Evolutionary conservation across 2,888 invertebrate species (phyloP), one percentile per base, ranked within the genome.

Genomic region (Diaperis boleti): DNA sequence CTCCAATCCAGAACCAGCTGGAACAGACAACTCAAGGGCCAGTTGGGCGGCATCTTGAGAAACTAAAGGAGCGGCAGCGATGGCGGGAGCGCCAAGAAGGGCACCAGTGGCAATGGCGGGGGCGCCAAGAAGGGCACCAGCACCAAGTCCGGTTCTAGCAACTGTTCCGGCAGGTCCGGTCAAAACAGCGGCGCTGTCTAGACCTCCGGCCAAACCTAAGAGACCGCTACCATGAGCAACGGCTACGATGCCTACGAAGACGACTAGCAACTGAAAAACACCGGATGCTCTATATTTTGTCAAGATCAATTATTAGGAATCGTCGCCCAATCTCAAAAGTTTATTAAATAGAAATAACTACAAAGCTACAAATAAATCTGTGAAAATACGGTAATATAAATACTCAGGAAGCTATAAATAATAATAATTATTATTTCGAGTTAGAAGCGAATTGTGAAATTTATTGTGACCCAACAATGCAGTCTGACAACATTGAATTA

Each of bases 1-100:
- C 50, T 72, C 73, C 22, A 65, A 42, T 50, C 72, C 74, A 15
- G 69, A 67, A 47, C 71, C 69, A 55, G 66, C 62, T 18, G 68
- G 67, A 45, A 66, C 68, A 7, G 57, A 49, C 44, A 54, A 37
- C 41, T 49, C 50, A 11, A 60, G 60, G 1, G 18, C 52, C 22
- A 52, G 13, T 15, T 35, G 47, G 7, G 39, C 26, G 14, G 49
- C 49, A n/a, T n/a, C 17, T n/a, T 42, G 42, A 3, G 59, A 44
- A 39, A 22, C 35, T 22, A 57, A 45, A 13, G 57, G 45, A 22
- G 45, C 37, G 4, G 29, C 47, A 13, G 17, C 55, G 11, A 18
- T 18, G 17, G n/a, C 44, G 29, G 3, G 13, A 13, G 17, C 41
- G 10, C 10, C 31, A 11, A 39, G 33, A 10, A 45, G 7, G 6